Base-by-base conservation (phyloP, 1,140 invertebrate species). In the Orius insidiosus region DNA sequence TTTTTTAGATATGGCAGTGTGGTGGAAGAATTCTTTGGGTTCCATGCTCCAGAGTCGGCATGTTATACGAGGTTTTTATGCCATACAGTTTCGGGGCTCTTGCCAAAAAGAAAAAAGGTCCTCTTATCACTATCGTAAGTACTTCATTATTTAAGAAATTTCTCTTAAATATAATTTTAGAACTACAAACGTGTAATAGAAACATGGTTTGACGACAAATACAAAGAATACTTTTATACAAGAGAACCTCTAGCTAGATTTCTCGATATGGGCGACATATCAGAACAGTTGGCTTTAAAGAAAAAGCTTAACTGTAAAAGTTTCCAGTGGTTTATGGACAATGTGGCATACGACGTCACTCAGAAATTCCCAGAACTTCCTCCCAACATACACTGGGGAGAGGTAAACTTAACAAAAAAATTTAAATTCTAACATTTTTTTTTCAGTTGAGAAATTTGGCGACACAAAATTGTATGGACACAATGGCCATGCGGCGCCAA, bases 11-110 rank as follows among this genome's bases (percentile, higher is more conserved):
- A 48, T 98, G 95, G 95, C 93, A 97, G 62, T 98, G 95, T 63
- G 94, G 95, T 16, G 95, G 95, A 30, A 87, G 81, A 54, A 92
- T 98, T 51, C 76, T 93, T 56, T 98, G 95, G 92, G 95, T 98
- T 2, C 95, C 95, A 0, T 99, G 95, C 62, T 97, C 92, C 0
- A 73, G 89, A 47, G 94, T 98, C 1, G 95, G 94, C 95, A 99
- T 59, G 89, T 98, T 11, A 98, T 98, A 59, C 69, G 92, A 46
- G 86, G 86, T 37, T 94, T 39, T 97, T 57, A 97, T 97, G 93
- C 93, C 94, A 2, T 98, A 97, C 60, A 88, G 80, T 47, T 97
- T 97, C 64, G 82, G 82, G 24, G 80, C 90, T 58, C 68, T 95
- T 36, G 84, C 85, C 13, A 80, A 84, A 55, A 90, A 94, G 58